phyloP scores from a whole-genome alignment of 2,113 vertebrate genomes.

The cattle (Bos taurus) region ARS-UCD2.0 NC_037333.1:29970501-29971000 shows the following conservation, averaged over 20 bases:
- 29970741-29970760: neutral
- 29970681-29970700: neutral
- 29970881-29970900: neutral
- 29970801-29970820: neutral
- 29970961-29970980: neutral
- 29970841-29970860: neutral
- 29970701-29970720: neutral
- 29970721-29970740: neutral
- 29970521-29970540: conserved; percentile 66
- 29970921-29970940: neutral
- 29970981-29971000: neutral
- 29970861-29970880: neutral
- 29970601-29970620: neutral
- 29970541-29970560: conserved; percentile 74
- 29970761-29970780: neutral
- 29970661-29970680: neutral
- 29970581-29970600: neutral
- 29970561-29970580: conserved; percentile 51
- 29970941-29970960: neutral
- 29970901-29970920: neutral
- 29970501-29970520: conserved; percentile 84
- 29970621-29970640: neutral
- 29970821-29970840: neutral
- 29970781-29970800: neutral
- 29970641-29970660: neutral